phyloP scores from a whole-genome alignment of 2,797 vertebrate genomes.

The Yasuhikotakia modesta region DNA sequence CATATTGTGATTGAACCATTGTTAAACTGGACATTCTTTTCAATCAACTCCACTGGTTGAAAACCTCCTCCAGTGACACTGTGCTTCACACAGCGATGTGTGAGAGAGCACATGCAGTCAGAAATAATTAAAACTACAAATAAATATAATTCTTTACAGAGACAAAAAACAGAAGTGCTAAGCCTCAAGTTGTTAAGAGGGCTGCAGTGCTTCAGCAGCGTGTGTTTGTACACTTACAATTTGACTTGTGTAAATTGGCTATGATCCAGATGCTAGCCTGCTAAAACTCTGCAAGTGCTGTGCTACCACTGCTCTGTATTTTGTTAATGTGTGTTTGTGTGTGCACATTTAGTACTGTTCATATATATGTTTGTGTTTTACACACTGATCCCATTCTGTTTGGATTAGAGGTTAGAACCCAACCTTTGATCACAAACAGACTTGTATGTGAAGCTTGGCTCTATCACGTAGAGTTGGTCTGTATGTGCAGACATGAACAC shows the following conservation, averaged over 20 bases:
- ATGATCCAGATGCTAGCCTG: conserved; percentile 10
- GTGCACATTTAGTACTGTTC: background rate
- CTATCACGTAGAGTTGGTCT: background rate
- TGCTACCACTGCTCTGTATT: background rate
- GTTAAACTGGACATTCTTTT: background rate
- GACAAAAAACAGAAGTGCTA: background rate
- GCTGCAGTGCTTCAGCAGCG: background rate
- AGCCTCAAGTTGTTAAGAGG: background rate
- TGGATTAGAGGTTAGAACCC: conserved; percentile 32
- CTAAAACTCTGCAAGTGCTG: conserved; percentile 18
- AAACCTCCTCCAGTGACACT: conserved; percentile 78
- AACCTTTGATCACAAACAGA: conserved; percentile 56
- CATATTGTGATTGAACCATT: background rate
- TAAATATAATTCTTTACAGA: background rate
- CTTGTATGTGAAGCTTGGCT: conserved; percentile 3
- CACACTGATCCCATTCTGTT: conserved; percentile 39
- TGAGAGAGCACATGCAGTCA: conserved; percentile 11
- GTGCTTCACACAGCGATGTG: too few relatives aligned
- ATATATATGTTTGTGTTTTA: background rate
- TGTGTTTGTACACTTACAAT: conserved; percentile 38
- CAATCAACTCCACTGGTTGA: conserved; percentile 70
- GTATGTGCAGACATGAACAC: conserved; percentile 14
- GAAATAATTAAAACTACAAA: too few relatives aligned
- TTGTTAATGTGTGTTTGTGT: conserved; percentile 7
- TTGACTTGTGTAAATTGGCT: conserved; percentile 24